Evolutionary conservation across 2,113 vertebrate species (phyloP).

Genomic region (Hydrochoerus hydrochaeris): DNA sequence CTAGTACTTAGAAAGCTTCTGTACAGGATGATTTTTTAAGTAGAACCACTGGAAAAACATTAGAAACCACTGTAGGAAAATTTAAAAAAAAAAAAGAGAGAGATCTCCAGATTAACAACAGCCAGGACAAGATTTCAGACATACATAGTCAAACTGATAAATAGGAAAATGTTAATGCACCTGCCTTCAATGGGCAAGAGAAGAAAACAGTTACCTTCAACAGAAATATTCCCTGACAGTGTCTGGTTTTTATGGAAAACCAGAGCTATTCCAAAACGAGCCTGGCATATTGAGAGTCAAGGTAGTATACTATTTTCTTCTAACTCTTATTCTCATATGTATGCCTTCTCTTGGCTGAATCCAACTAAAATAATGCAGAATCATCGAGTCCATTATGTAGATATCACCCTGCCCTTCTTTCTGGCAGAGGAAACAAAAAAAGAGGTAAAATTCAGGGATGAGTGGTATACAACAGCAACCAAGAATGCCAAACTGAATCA

Average conservation of each 20-base stretch:
- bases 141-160: not conserved
- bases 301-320: not conserved
- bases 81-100: not conserved
- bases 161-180: not conserved
- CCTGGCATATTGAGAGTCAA: not conserved
- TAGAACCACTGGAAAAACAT: not conserved
- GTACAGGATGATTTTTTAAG: not conserved
- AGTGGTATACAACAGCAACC: not conserved
- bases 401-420: not conserved
- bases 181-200: fast-evolving
- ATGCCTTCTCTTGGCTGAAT: not conserved
- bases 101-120: not conserved
- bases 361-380: not conserved
- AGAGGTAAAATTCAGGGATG: not conserved
- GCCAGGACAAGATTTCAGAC: not conserved
- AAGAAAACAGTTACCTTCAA: not conserved
- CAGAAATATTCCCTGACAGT: too few relatives aligned
- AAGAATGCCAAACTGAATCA: not conserved
- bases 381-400: not conserved
- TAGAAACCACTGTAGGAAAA: not conserved
- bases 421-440: not conserved
- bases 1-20: not conserved
- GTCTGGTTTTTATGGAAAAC: not conserved
- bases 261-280: not conserved
- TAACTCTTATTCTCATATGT: not conserved